Base-by-base conservation (phyloP, 2,888 invertebrate genomes). In the Rhingia rostrata region DNA sequence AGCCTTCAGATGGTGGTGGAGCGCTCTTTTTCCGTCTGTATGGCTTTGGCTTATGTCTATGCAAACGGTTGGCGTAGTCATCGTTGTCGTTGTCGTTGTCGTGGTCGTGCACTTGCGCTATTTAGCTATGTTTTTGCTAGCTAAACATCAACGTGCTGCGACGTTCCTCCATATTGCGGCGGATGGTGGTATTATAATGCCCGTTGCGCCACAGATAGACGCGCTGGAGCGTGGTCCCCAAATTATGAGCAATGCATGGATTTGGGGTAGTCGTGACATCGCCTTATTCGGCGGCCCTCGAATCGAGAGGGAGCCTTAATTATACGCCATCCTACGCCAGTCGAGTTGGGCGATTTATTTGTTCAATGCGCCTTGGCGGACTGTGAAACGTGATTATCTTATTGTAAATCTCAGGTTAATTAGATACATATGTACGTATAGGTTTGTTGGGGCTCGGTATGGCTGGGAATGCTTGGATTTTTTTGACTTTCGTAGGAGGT, bases 211-310 rank as follows among this genome's bases (percentile, higher is more conserved):
- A 84, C 67, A 63, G 72, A 66, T 61, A 77, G 61, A 60, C 69
- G 63, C 33, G 54, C 53, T 81, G 5, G 63, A 61, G 63, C 54
- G 56, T 49, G 54, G 70, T 39, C 53, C 22, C 54, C 70, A 85
- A 85, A 85, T 81, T 81, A 85, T 85, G 85, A 85, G 85, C 72
- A 85, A 81, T 81, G 80, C 80, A 84, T 84, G 85, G 81, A 85
- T 85, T 85, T 85, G 81, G 81, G 81, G 85, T 85, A 81, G 72
- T 81, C 85, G 85, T 85, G 85, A 85, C 81, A 77, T 66, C 66
- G 75, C 85, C 85, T 85, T 85, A 81, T 85, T 85, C 84, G 84
- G 84, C 49, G 70, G 75, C 74, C 74, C 74, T 84, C 73, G 56
- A 78, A 37, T 75, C 47, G 60, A 49, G 63, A 75, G 69, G 43